phyloP scores from a whole-genome alignment of 2,888 invertebrate species.

The Glaucopsyche alexis region DNA sequence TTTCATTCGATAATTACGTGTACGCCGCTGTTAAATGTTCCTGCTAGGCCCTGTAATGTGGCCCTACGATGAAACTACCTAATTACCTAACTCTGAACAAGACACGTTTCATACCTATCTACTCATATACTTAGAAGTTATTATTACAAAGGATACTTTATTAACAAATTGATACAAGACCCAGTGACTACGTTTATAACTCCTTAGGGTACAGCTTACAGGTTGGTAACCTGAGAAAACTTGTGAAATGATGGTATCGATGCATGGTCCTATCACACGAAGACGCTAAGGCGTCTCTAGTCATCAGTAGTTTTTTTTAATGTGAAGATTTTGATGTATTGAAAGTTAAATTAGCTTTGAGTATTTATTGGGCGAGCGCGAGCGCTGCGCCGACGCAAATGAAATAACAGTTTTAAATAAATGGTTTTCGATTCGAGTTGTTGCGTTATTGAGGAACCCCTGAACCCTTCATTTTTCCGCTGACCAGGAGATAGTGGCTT shows the following conservation, averaged over 20 bases:
- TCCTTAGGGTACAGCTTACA: not conserved
- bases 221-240: not conserved
- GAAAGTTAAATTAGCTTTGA: constrained; percentile 57
- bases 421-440: constrained; percentile 61
- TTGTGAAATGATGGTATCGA: not conserved
- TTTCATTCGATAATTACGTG: no score
- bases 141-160: no score
- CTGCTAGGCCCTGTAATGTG: no score
- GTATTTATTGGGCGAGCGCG: constrained; percentile 51
- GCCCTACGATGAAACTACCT: not conserved
- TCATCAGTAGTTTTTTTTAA: constrained; percentile 56
- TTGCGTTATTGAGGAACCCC: constrained; percentile 1
- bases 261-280: constrained; percentile 44
- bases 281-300: constrained; percentile 46
- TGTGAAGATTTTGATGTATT: constrained; percentile 55
- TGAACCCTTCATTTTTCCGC: not conserved
- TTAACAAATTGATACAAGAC: not conserved
- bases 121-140: no score
- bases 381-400: constrained; percentile 36
- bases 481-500: not conserved
- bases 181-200: not conserved
- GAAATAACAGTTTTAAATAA: constrained; percentile 53
- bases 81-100: no score
- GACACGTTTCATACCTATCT: no score
- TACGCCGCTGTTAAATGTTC: no score